A percentile compares a stretch with the other conserved stretches of the same genome.
These are phyloP conservation scores for Cancer borealis DNA, from an alignment of 2,888 invertebrate genomes.

Conservation along the genomic window DNA sequence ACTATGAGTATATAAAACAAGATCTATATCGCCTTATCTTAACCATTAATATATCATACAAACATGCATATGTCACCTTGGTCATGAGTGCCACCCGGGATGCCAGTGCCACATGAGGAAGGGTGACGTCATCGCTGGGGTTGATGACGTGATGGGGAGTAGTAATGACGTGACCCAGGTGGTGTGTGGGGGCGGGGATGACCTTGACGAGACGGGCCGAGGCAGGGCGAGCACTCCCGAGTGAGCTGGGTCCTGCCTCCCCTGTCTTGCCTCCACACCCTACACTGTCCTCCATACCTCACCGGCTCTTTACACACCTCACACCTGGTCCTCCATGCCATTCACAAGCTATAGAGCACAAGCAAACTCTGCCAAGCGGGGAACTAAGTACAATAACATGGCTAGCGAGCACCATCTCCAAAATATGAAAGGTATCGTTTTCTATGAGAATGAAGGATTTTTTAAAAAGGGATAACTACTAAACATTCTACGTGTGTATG, in stretches of 20 bases:
- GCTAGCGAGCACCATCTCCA: constrained; percentile 57
- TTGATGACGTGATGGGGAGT: constrained; percentile 52
- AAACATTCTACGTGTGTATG: background rate
- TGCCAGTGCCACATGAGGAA: background rate
- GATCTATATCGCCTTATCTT: no score
- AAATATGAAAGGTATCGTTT: background rate
- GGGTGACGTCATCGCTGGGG: constrained; percentile 35
- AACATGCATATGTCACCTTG: background rate
- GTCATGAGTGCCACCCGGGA: background rate
- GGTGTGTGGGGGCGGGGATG: constrained; percentile 52
- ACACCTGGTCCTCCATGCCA: constrained; percentile 13
- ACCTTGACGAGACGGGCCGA: constrained; percentile 70
- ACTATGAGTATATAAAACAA: no score
- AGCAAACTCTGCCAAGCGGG: background rate
- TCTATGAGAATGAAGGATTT: background rate
- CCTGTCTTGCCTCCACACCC: background rate
- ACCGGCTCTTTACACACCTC: background rate
- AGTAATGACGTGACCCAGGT: constrained; percentile 59
- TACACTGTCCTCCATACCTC: constrained; percentile 44
- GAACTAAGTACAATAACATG: constrained; percentile 55
- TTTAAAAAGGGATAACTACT: background rate
- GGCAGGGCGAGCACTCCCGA: constrained; percentile 66
- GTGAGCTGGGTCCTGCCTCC: constrained; percentile 28
- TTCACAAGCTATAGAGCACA: constrained; percentile 11
- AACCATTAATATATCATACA: no score